phyloP scores from a whole-genome alignment of 2,888 invertebrate species.

The Drosophila suboccidentalis region DNA sequence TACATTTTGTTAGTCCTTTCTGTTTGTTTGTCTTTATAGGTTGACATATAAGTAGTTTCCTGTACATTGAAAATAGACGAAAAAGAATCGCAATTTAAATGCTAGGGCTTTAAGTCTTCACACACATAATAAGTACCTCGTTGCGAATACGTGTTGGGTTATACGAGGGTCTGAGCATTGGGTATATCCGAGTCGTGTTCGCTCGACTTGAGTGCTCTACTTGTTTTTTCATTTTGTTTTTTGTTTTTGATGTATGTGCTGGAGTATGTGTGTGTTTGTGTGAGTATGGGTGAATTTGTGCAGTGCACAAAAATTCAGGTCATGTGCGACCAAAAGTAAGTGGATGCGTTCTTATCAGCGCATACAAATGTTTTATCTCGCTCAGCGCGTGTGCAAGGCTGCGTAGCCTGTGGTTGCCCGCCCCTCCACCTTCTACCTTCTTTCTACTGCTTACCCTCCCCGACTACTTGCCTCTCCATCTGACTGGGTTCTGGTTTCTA shows the following conservation, averaged over 20 bases:
- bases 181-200: background rate
- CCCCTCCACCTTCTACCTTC: background rate
- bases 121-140: background rate
- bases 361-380: conserved; percentile 79
- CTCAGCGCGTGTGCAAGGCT: conserved; percentile 69
- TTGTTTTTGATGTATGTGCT: conserved; percentile 20
- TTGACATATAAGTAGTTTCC: too few species aligned
- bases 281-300: conserved; percentile 25
- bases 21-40: background rate
- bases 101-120: background rate
- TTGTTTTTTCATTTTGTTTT: conserved; percentile 29
- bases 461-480: background rate
- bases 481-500: conserved; percentile 16
- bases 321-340: conserved; percentile 80
- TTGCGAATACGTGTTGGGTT: background rate
- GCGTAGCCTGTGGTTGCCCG: conserved; percentile 48
- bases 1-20: background rate
- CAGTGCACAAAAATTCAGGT: conserved; percentile 72
- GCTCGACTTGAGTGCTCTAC: background rate
- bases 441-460: background rate
- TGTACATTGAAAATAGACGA: background rate
- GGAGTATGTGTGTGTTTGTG: conserved; percentile 4
- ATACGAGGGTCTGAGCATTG: background rate
- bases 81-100: background rate
- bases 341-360: conserved; percentile 80